These are phyloP conservation scores for Uloborus plumipes DNA, from an alignment of 2,888 invertebrate species.

Conservation along the genomic window DNA sequence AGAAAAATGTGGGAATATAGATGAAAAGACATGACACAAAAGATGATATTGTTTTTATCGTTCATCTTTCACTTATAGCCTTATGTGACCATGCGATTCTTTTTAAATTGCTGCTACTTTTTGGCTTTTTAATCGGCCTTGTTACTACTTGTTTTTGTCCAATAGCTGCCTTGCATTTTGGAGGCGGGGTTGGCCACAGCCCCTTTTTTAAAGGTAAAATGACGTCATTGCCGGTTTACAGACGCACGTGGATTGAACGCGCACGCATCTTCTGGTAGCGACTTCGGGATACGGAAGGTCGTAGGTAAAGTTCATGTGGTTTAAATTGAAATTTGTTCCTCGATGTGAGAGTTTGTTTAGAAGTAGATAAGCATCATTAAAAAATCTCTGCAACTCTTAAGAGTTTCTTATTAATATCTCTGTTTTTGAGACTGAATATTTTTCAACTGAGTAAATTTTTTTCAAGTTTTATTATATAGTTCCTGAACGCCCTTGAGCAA, in stretches of 20 bases:
- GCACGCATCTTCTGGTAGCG: constrained; percentile 42
- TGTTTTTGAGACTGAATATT: not conserved
- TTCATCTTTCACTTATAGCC: too few relatives aligned
- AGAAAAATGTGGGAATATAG: too few relatives aligned
- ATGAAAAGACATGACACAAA: too few relatives aligned
- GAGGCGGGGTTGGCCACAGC: constrained; percentile 25
- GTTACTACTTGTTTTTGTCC: not conserved
- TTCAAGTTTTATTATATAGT: not conserved
- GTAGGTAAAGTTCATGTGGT: constrained; percentile 59
- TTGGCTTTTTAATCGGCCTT: too few relatives aligned
- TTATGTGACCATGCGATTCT: too few relatives aligned
- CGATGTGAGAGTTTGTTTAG: not conserved
- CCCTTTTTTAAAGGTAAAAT: not conserved
- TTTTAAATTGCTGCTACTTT: too few relatives aligned
- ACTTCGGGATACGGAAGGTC: constrained; percentile 56
- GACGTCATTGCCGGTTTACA: constrained; percentile 46
- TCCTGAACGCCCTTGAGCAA: constrained; percentile 53
- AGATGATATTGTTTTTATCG: too few relatives aligned
- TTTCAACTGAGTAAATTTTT: not conserved
- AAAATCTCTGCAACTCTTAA: not conserved
- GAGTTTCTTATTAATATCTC: not conserved
- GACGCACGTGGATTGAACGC: constrained; percentile 50
- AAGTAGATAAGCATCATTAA: not conserved
- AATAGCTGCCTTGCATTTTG: constrained; percentile 24
- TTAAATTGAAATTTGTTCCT: not conserved